Conservation (phyloP, 2,113 vertebrate species). For the Dipodomys spectabilis region DNA sequence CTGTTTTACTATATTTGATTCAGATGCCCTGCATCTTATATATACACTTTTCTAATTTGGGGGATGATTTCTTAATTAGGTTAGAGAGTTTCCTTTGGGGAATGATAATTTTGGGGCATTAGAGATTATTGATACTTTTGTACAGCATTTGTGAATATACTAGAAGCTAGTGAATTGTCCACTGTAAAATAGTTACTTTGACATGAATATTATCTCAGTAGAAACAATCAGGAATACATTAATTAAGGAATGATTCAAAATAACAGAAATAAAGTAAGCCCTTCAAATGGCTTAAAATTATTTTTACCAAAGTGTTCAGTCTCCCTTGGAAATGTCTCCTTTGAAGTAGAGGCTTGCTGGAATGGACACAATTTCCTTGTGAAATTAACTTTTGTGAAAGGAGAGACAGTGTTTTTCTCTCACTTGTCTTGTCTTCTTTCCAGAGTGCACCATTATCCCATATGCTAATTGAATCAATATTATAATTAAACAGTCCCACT, state of each 20-base stretch:
- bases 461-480: conserved; percentile 84
- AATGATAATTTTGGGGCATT: background rate
- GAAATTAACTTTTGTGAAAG: conserved; percentile 62
- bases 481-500: conserved; percentile 81
- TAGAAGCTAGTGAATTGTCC: background rate
- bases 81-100: background rate
- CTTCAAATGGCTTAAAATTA: background rate
- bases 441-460: conserved; percentile 67
- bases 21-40: too few relatives aligned
- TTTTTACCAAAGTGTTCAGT: background rate
- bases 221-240: background rate
- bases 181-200: background rate
- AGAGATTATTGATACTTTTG: background rate
- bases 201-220: background rate
- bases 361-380: conserved; percentile 70
- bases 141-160: background rate
- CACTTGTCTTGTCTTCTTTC: conserved; percentile 66
- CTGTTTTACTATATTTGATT: too few relatives aligned
- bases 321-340: background rate
- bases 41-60: too few relatives aligned
- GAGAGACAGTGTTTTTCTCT: conserved; percentile 30
- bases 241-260: background rate
- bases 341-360: background rate
- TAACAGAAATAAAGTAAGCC: background rate
- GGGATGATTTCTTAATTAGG: background rate